Evolutionary conservation across 2,888 invertebrate species (phyloP).

Genomic region (Mesorhabditis sp.): DNA sequence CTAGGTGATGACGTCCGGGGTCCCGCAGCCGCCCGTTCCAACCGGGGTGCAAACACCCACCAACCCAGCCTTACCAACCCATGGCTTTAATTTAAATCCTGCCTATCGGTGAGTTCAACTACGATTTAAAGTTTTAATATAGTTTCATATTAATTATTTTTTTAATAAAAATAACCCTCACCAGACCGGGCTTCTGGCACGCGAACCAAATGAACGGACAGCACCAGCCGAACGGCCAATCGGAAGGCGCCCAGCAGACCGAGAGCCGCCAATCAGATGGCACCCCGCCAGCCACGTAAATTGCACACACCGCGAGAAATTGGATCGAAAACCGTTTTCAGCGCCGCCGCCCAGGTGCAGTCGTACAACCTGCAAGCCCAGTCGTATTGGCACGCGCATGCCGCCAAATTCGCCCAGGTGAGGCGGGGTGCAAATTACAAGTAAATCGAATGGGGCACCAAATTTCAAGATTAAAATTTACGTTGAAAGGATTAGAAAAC

Average conservation of each 20-base stretch:
- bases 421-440: not conserved
- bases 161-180: not conserved
- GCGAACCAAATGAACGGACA: conserved; percentile 3
- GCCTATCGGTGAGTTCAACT: not conserved
- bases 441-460: too few relatives aligned
- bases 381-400: not conserved
- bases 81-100: not conserved
- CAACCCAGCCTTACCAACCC: not conserved
- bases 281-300: not conserved
- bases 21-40: conserved; percentile 3
- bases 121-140: not conserved
- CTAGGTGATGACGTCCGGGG: conserved; percentile 5
- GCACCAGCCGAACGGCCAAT: not conserved
- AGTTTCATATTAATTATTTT: not conserved
- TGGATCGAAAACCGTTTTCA: not conserved
- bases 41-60: not conserved
- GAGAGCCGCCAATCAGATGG: not conserved
- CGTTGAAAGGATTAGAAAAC: too few relatives aligned
- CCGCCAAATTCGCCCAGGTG: conserved; percentile 5
- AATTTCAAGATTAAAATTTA: too few relatives aligned
- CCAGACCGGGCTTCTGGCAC: not conserved
- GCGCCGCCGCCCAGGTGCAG: conserved; percentile 2
- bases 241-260: too few relatives aligned
- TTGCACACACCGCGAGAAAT: not conserved
- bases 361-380: not conserved